Evolutionary conservation across 2,797 vertebrate genomes (phyloP).

Genomic region (Sebastolobus altivelis): DNA sequence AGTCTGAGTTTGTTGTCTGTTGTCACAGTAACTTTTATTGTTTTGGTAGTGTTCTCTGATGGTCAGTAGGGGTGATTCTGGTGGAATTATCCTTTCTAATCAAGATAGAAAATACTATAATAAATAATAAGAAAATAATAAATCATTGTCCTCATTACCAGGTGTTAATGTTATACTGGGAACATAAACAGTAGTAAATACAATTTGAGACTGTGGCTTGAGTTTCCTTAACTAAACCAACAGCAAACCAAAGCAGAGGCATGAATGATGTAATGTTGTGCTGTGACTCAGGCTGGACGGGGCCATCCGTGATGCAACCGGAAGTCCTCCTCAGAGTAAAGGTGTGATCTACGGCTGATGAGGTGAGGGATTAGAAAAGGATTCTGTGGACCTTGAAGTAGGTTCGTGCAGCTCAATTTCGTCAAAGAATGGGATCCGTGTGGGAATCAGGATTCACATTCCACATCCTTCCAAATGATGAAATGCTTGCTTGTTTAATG

Average conservation of each 20-base stretch:
- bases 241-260: neutral
- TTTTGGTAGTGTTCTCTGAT: neutral
- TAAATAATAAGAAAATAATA: neutral
- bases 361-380: conserved; percentile 15
- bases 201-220: neutral
- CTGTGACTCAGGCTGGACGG: conserved; percentile 14
- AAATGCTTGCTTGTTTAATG: conserved; percentile 8
- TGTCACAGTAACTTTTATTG: neutral
- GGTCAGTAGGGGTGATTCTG: conserved; percentile 24
- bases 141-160: neutral
- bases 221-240: neutral
- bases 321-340: conserved; percentile 5
- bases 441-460: conserved; percentile 5
- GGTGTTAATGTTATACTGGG: neutral
- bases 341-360: conserved; percentile 24
- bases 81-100: neutral
- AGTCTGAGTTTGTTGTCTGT: neutral
- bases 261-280: conserved; percentile 36
- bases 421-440: conserved; percentile 31
- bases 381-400: conserved; percentile 36
- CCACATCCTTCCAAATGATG: conserved; percentile 22
- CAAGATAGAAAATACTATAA: neutral
- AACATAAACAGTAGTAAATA: neutral
- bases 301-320: conserved; percentile 28
- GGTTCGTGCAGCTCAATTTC: neutral